phyloP scores from a whole-genome alignment of 2,888 invertebrate species.

The Auanema sp. region DNA sequence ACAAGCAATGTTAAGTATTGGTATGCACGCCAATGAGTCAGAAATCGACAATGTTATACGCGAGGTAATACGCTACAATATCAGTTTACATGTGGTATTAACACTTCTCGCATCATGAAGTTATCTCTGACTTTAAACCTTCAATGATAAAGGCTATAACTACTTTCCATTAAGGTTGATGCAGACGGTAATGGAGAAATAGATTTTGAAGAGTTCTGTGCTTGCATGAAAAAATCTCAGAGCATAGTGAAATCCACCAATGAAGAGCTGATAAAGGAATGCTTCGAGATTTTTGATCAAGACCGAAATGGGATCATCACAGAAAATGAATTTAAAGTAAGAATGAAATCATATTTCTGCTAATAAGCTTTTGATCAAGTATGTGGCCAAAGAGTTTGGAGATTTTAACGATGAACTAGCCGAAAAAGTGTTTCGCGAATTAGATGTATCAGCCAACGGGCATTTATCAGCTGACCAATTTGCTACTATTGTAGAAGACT shows the following conservation, averaged over 20 bases:
- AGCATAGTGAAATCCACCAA: slow-evolving; percentile 55
- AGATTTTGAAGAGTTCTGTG: slow-evolving; percentile 64
- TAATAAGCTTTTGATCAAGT: slow-evolving; percentile 40
- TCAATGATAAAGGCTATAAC: background rate
- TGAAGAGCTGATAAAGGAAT: slow-evolving; percentile 60
- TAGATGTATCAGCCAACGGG: slow-evolving; percentile 63
- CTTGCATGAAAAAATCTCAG: slow-evolving; percentile 63
- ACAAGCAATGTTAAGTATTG: slow-evolving; percentile 62
- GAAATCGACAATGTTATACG: slow-evolving; percentile 62
- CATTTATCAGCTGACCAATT: slow-evolving; percentile 63
- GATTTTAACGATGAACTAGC: slow-evolving; percentile 60
- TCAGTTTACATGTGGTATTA: too few species aligned
- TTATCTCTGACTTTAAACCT: too few species aligned
- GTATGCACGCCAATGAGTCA: slow-evolving; percentile 54
- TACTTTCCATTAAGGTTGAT: slow-evolving; percentile 49
- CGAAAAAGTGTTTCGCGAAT: slow-evolving; percentile 61
- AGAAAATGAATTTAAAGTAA: slow-evolving; percentile 62
- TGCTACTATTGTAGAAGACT: slow-evolving; percentile 61
- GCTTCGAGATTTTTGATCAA: slow-evolving; percentile 63
- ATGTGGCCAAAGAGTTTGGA: slow-evolving; percentile 62
- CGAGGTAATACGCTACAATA: slow-evolving; percentile 44
- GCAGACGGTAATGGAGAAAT: slow-evolving; percentile 64
- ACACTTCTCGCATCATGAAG: background rate
- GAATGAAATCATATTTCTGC: background rate
- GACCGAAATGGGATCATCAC: slow-evolving; percentile 59